phyloP scores from a whole-genome alignment of 2,113 vertebrate genomes.

The Rynchops niger region DNA sequence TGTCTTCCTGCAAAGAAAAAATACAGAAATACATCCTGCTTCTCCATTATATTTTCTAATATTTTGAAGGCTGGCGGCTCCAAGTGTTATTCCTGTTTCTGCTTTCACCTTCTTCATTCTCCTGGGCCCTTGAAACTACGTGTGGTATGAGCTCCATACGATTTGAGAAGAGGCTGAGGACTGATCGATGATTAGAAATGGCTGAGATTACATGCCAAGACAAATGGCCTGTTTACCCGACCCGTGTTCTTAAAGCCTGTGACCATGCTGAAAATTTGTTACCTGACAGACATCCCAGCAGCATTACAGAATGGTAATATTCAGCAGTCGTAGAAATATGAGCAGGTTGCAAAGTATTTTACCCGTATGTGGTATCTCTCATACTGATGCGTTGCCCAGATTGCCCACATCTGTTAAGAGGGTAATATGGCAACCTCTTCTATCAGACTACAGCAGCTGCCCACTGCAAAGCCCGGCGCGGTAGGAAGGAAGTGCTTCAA shows the following conservation, averaged over 20 bases:
- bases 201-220: not conserved
- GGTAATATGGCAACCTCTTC: not conserved
- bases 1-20: not conserved
- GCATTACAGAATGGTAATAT: not conserved
- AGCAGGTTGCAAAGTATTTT: not conserved
- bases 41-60: not conserved
- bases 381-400: not conserved
- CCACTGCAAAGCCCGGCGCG: not conserved
- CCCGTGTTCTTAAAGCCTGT: not conserved
- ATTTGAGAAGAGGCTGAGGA: not conserved
- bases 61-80: not conserved
- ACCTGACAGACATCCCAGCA: not conserved
- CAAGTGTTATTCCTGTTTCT: not conserved
- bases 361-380: not conserved
- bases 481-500: not conserved
- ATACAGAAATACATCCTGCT: not conserved
- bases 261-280: not conserved
- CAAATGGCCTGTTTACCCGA: not conserved
- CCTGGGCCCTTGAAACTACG: not conserved
- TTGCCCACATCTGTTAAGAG: not conserved
- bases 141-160: not conserved
- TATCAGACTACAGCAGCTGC: not conserved
- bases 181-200: not conserved
- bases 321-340: rapidly evolving
- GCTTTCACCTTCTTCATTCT: not conserved